phyloP scores from a whole-genome alignment of 2,797 vertebrate genomes.

The Thaleichthys pacificus region DNA sequence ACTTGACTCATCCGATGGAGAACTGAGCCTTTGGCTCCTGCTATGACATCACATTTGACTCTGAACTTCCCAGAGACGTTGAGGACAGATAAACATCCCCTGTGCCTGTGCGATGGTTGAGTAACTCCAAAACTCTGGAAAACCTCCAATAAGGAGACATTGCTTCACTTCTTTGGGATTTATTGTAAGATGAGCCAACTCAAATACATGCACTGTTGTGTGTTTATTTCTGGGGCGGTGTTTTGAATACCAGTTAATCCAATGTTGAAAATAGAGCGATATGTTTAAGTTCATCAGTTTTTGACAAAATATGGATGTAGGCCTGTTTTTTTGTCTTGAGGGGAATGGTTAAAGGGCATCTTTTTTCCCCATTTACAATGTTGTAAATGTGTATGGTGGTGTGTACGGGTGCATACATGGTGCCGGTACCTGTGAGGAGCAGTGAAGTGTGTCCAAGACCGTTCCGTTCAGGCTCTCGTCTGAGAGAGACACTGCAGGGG shows the following conservation, averaged over 20 bases:
- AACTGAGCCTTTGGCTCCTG: too few species aligned
- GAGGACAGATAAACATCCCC: too few species aligned
- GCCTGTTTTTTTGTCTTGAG: neutral
- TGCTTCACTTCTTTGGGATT: too few species aligned
- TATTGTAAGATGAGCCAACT: too few species aligned
- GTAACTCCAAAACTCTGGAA: too few species aligned
- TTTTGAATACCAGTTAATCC: neutral
- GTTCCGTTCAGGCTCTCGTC: constrained; percentile 86
- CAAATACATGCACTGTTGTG: too few species aligned
- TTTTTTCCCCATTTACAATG: neutral
- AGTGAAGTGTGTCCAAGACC: constrained; percentile 67
- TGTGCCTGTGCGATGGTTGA: too few species aligned
- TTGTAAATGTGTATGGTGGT: neutral
- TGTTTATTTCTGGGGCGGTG: neutral
- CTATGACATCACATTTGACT: too few species aligned
- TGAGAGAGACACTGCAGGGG: constrained; percentile 78
- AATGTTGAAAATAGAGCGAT: too few species aligned
- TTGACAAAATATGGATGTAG: neutral
- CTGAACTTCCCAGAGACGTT: too few species aligned
- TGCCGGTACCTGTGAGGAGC: constrained; percentile 74
- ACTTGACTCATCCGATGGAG: too few species aligned
- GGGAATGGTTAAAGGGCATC: neutral
- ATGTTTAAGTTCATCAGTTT: neutral
- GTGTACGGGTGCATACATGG: constrained; percentile 11
- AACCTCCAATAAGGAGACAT: too few species aligned